Evolutionary conservation across 53 echinoderm and acorn worm species (phyloP).

Genomic region (Holothuria leucospilota): DNA sequence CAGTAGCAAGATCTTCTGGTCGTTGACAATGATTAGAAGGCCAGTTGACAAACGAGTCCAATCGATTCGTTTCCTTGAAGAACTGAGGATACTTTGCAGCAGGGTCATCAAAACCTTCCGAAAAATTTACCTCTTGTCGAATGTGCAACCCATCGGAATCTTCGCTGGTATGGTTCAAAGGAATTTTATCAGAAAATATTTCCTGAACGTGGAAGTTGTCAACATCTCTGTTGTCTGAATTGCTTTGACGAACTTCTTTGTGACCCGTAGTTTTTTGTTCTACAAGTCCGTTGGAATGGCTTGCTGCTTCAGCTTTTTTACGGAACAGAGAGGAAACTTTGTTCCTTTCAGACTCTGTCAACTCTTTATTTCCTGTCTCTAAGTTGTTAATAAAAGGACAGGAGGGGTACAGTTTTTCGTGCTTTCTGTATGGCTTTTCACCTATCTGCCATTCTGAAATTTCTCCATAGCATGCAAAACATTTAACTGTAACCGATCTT

Average conservation of each 20-base stretch:
- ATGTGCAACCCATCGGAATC: no score
- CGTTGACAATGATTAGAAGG: not conserved
- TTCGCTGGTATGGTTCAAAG: no score
- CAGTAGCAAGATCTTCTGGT: not conserved
- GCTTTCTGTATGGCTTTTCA: not conserved
- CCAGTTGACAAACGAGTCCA: constrained; percentile 9
- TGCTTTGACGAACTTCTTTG: no score
- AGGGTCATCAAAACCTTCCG: no score
- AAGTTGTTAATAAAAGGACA: constrained; percentile 12
- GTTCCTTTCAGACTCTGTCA: not conserved
- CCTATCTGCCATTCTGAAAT: not conserved
- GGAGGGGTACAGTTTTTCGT: not conserved
- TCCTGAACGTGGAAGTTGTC: no score
- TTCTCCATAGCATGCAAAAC: constrained; percentile 12
- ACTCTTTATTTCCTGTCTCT: not conserved
- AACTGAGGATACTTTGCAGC: not conserved
- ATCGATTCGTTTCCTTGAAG: not conserved
- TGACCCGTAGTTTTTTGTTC: no score
- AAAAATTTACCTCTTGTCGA: no score
- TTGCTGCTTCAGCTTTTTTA: no score
- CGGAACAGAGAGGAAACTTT: no score
- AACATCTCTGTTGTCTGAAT: no score
- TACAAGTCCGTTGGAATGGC: no score
- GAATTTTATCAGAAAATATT: no score
- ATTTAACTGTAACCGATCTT: not conserved